A percentile compares a stretch with the other conserved stretches of the same genome.
phyloP scores from a whole-genome alignment of 2,888 invertebrate genomes.

The Lepas anatifera region DNA sequence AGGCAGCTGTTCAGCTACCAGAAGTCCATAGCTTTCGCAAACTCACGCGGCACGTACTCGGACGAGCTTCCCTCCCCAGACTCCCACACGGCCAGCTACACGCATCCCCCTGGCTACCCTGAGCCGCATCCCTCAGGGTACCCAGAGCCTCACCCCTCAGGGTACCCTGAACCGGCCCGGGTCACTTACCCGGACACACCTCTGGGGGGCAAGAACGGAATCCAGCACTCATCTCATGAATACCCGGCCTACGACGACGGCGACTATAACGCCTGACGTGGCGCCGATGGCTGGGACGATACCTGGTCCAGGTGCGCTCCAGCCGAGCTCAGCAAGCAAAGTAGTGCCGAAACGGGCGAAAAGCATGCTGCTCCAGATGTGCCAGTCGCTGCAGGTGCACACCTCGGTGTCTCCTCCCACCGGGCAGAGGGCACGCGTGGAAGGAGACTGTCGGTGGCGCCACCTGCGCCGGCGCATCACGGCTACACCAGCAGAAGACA shows the following conservation, averaged over 20 bases:
- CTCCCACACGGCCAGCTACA: conserved; percentile 14
- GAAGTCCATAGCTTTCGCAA: conserved; percentile 59
- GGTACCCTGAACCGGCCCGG: conserved; percentile 18
- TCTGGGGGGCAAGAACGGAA: not conserved
- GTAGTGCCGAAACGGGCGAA: too few species aligned
- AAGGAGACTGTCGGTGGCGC: too few species aligned
- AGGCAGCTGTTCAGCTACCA: conserved; percentile 71
- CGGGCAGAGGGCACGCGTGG: too few species aligned
- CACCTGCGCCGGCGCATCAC: too few species aligned
- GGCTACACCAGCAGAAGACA: too few species aligned
- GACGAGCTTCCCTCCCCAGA: conserved; percentile 31
- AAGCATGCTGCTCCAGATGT: too few species aligned
- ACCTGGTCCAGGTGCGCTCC: too few species aligned
- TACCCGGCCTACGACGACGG: not conserved
- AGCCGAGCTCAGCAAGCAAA: too few species aligned
- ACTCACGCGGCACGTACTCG: conserved; percentile 45
- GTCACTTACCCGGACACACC: not conserved
- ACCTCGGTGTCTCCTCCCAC: too few species aligned
- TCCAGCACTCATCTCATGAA: not conserved
- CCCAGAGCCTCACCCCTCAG: not conserved
- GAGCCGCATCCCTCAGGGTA: not conserved
- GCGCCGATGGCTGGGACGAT: too few species aligned
- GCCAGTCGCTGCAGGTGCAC: too few species aligned
- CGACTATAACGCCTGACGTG: not conserved
- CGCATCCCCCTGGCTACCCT: not conserved